Conservation (phyloP, 2,888 invertebrate genomes). For the Patella depressa region DNA sequence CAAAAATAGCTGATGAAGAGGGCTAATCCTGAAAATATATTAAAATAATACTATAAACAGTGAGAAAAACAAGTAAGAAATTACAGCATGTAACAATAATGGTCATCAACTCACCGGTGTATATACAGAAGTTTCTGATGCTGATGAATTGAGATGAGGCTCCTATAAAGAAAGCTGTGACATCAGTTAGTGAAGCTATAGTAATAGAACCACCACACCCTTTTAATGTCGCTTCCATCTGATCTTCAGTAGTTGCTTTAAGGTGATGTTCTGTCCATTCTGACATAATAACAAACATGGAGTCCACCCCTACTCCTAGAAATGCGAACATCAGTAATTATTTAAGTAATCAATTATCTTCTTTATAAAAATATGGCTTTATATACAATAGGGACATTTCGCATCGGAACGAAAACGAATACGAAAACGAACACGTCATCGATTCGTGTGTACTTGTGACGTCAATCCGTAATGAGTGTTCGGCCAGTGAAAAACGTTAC, state of each 20-base stretch:
- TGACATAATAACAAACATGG: conserved; percentile 49
- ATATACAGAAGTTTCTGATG: conserved; percentile 48
- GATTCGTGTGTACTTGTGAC: too few relatives aligned
- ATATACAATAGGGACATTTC: too few relatives aligned
- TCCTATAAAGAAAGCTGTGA: conserved; percentile 46
- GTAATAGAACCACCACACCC: conserved; percentile 45
- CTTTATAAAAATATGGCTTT: neutral
- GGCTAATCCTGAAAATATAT: conserved; percentile 48
- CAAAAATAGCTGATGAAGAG: conserved; percentile 57
- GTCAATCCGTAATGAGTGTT: too few relatives aligned
- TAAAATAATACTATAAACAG: neutral
- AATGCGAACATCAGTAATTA: neutral
- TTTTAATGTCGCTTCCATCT: conserved; percentile 41
- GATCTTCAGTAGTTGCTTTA: conserved; percentile 25
- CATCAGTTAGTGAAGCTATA: conserved; percentile 47
- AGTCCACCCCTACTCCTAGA: conserved; percentile 48
- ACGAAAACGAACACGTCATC: too few relatives aligned
- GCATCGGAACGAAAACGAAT: neutral
- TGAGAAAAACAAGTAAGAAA: too few relatives aligned
- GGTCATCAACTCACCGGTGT: conserved; percentile 37
- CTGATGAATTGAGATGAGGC: conserved; percentile 42
- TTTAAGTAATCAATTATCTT: too few relatives aligned
- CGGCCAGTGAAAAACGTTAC: too few relatives aligned
- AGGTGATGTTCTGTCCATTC: conserved; percentile 36
- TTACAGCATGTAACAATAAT: neutral